Percentiles rank a stretch among this genome's conserved stretches.
These are phyloP conservation scores for Rapana venosa DNA, from an alignment of 2,888 invertebrate species.

Conservation along the genomic window DNA sequence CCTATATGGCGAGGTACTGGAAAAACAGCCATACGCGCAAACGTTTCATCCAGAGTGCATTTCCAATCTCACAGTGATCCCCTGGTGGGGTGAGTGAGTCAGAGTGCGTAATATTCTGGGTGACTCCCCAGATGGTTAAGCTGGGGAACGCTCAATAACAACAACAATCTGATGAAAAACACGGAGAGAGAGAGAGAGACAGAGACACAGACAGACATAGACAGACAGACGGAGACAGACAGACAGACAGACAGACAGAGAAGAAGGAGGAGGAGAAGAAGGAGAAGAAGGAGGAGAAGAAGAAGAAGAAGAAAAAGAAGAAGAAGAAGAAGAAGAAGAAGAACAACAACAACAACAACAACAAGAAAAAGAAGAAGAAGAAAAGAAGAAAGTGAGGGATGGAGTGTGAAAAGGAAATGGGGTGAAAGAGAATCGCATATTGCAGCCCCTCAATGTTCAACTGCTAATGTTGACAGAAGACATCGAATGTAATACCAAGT, in stretches of 20 bases:
- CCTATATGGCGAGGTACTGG: too few relatives aligned
- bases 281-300: not conserved
- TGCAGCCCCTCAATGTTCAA: not conserved
- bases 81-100: too few relatives aligned
- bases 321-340: not conserved
- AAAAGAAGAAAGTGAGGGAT: not conserved
- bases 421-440: not conserved
- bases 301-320: not conserved
- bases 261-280: not conserved
- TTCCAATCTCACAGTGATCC: too few relatives aligned
- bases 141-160: too few relatives aligned
- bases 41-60: too few relatives aligned
- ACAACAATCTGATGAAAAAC: too few relatives aligned
- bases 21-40: too few relatives aligned
- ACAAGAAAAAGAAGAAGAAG: not conserved
- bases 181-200: too few relatives aligned
- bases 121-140: too few relatives aligned
- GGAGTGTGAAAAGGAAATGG: not conserved
- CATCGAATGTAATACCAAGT: not conserved
- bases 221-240: not conserved
- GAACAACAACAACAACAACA: not conserved
- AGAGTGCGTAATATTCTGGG: too few relatives aligned
- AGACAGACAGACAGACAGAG: constrained; percentile 18
- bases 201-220: too few relatives aligned
- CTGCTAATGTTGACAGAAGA: not conserved